Conservation (phyloP, 2,888 invertebrate genomes). For the Cyaniris semiargus region DNA sequence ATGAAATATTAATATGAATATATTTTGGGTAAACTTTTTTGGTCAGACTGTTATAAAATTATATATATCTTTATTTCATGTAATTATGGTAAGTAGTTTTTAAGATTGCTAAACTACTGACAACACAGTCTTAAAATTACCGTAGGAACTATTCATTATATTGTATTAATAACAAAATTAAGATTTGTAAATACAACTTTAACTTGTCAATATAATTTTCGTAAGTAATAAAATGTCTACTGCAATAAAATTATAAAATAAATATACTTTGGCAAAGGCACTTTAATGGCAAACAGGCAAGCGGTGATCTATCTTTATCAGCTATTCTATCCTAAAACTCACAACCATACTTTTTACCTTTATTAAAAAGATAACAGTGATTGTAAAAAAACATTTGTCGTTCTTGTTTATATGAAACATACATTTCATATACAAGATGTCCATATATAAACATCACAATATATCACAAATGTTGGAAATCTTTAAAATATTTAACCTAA, state of each 20-base stretch:
- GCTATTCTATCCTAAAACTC: conserved; percentile 33
- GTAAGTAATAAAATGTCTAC: not conserved
- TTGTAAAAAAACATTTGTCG: conserved; percentile 43
- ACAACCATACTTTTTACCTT: conserved; percentile 60
- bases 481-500: not conserved
- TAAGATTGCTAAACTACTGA: not conserved
- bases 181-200: not conserved
- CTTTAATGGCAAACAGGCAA: conserved; percentile 36
- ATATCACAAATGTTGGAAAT: conserved; percentile 23
- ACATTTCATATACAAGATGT: conserved; percentile 50
- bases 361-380: conserved; percentile 52
- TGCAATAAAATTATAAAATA: conserved; percentile 32
- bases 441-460: conserved; percentile 22
- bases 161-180: conserved; percentile 7
- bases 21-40: not conserved
- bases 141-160: conserved; percentile 12
- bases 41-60: not conserved
- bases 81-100: not conserved
- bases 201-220: not conserved
- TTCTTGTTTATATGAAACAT: conserved; percentile 47
- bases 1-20: not conserved
- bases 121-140: conserved; percentile 14
- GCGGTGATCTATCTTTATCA: conserved; percentile 29
- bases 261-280: conserved; percentile 41
- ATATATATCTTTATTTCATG: not conserved